These are phyloP conservation scores for Lasioglossum zephyrum DNA, from an alignment of 2,888 invertebrate species.

Conservation along the genomic window DNA sequence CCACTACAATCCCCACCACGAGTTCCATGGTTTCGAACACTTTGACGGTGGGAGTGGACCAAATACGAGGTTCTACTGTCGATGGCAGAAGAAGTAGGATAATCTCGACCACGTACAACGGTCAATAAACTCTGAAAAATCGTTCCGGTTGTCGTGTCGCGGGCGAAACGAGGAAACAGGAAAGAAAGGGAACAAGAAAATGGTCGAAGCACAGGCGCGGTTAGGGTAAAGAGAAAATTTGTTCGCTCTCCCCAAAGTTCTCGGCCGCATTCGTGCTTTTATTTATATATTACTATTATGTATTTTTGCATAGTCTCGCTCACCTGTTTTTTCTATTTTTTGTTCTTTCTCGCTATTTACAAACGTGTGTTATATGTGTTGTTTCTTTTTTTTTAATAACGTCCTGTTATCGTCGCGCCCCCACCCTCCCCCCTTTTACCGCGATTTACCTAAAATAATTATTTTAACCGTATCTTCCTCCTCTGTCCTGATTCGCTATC, in stretches of 20 bases:
- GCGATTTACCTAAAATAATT: slow-evolving; percentile 71
- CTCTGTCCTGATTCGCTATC: background rate
- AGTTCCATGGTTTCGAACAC: too few relatives aligned
- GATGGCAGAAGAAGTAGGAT: slow-evolving; percentile 22
- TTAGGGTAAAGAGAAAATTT: slow-evolving; percentile 56
- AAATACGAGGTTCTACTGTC: background rate
- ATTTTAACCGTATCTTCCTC: slow-evolving; percentile 61
- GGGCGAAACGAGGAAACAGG: slow-evolving; percentile 24
- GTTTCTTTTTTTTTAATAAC: slow-evolving; percentile 61
- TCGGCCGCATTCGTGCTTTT: slow-evolving; percentile 21
- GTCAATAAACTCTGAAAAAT: slow-evolving; percentile 41
- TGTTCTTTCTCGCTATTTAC: slow-evolving; percentile 72
- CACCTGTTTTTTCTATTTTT: background rate
- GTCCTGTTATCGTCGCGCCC: slow-evolving; percentile 47
- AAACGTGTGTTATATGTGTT: slow-evolving; percentile 63
- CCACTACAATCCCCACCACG: too few relatives aligned
- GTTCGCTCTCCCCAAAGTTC: slow-evolving; percentile 41
- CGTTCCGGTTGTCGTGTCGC: slow-evolving; percentile 32
- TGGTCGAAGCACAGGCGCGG: slow-evolving; percentile 67
- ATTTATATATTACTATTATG: slow-evolving; percentile 2
- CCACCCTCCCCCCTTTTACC: slow-evolving; percentile 14
- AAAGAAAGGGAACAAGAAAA: background rate
- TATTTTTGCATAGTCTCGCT: background rate
- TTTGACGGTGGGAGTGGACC: too few relatives aligned
- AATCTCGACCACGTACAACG: slow-evolving; percentile 26